Conservation (phyloP, 35 echinoderm and acorn worm species). For the Heliocidaris tuberculata region DNA sequence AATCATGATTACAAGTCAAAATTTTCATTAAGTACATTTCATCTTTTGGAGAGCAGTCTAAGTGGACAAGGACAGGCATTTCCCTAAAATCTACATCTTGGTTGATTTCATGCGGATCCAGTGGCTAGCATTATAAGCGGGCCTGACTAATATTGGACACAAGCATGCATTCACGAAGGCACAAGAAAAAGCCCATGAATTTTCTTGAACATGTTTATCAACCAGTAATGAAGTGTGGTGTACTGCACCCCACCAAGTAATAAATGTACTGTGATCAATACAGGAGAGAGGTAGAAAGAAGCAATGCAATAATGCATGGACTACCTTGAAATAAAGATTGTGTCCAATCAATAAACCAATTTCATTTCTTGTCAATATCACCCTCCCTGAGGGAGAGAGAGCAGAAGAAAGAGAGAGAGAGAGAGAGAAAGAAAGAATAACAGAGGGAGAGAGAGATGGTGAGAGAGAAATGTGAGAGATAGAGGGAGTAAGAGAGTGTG, state of each 20-base stretch:
- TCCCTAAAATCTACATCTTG: background rate
- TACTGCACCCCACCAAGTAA: conserved; percentile 23
- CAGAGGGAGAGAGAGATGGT: background rate
- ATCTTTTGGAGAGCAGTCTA: too few relatives aligned
- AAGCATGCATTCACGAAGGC: background rate
- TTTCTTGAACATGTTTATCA: conserved; percentile 10
- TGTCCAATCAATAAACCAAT: conserved; percentile 37
- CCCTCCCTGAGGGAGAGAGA: background rate
- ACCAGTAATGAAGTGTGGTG: background rate
- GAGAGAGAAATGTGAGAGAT: too few relatives aligned
- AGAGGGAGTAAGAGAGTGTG: background rate
- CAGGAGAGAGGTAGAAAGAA: background rate
- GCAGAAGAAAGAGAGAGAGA: background rate
- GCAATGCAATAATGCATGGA: background rate
- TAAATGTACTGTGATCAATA: conserved; percentile 41
- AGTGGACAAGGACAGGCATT: too few relatives aligned
- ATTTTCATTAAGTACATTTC: too few relatives aligned
- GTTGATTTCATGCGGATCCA: background rate
- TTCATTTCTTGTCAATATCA: conserved; percentile 32
- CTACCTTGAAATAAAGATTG: conserved; percentile 26
- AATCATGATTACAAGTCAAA: too few relatives aligned
- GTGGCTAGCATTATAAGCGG: background rate
- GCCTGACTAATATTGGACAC: background rate
- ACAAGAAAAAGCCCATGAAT: background rate
- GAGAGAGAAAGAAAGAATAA: background rate